These are phyloP conservation scores for Henicopernis longicauda DNA, from an alignment of 2,113 vertebrate species.

Conservation along the genomic window DNA sequence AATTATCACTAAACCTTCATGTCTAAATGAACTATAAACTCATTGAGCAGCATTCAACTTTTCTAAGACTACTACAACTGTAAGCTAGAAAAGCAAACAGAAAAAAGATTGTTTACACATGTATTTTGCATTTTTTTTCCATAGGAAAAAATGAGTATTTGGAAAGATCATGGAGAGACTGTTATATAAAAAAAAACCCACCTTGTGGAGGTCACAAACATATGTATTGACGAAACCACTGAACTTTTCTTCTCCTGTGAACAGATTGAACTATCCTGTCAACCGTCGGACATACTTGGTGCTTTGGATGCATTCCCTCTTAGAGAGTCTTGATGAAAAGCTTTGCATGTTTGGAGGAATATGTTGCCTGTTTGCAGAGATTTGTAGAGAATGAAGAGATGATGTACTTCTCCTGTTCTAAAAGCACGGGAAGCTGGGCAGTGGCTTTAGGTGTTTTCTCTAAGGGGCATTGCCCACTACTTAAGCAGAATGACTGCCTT, in stretches of 20 bases:
- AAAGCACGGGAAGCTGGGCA: background rate
- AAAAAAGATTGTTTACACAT: background rate
- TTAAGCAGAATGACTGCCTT: background rate
- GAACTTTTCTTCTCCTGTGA: background rate
- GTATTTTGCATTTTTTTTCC: background rate
- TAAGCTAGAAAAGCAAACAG: background rate
- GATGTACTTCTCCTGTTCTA: background rate
- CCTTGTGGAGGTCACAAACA: background rate
- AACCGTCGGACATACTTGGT: background rate
- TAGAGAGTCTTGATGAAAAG: background rate
- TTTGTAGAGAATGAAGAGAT: background rate
- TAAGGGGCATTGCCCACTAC: background rate
- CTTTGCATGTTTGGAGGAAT: background rate
- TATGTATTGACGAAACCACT: rapidly evolving
- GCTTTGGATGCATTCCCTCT: background rate
- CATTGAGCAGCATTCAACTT: background rate
- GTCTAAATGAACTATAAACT: background rate
- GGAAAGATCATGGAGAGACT: background rate
- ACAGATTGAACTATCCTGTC: background rate
- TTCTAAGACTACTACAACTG: background rate
- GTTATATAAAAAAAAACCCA: background rate
- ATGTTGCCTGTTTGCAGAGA: background rate
- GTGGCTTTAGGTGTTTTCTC: background rate
- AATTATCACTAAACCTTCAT: background rate
- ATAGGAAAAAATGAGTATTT: background rate